phyloP scores from a whole-genome alignment of 92 coral and sea anemone species.

The Zoanthus gigantus region DNA sequence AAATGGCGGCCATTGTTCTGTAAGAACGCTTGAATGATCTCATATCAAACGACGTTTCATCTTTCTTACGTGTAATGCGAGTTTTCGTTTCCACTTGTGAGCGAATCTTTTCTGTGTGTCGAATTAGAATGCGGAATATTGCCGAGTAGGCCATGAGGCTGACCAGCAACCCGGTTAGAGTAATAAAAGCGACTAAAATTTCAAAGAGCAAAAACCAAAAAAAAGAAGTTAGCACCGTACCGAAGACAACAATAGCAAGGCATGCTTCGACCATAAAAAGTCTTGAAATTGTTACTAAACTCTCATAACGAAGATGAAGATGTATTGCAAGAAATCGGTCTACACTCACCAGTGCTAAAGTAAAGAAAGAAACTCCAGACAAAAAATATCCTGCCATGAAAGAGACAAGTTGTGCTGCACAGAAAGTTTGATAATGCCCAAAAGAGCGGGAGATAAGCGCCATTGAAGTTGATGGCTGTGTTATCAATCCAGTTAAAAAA shows the following conservation, averaged over 20 bases:
- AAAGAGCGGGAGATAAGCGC: slow-evolving; percentile 30
- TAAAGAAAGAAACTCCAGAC: slow-evolving; percentile 46
- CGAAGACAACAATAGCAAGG: neutral
- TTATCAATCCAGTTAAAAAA: slow-evolving; percentile 46
- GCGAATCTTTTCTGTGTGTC: slow-evolving; percentile 13
- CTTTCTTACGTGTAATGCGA: neutral
- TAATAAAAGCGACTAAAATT: slow-evolving; percentile 10
- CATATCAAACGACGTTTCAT: slow-evolving; percentile 8
- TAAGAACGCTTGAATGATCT: slow-evolving; percentile 31
- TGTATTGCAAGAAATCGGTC: slow-evolving; percentile 58
- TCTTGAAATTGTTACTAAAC: slow-evolving; percentile 41
- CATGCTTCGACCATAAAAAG: slow-evolving; percentile 4
- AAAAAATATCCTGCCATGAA: neutral
- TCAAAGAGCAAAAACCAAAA: slow-evolving; percentile 21
- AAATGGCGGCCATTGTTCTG: slow-evolving; percentile 44
- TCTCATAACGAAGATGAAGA: slow-evolving; percentile 52
- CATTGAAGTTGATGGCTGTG: slow-evolving; percentile 38
- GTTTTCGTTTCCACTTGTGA: slow-evolving; percentile 11
- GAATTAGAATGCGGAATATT: slow-evolving; percentile 17
- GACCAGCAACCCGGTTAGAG: slow-evolving; percentile 1
- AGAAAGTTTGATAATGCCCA: slow-evolving; percentile 4
- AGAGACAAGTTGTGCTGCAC: slow-evolving; percentile 13
- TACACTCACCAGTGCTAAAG: slow-evolving; percentile 37
- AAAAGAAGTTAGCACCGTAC: slow-evolving; percentile 2
- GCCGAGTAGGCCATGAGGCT: slow-evolving; percentile 9